Evolutionary conservation across 2,888 invertebrate genomes (phyloP), one percentile per base, ranked within the genome.

Genomic region (Tolmerus cingulatus): DNA sequence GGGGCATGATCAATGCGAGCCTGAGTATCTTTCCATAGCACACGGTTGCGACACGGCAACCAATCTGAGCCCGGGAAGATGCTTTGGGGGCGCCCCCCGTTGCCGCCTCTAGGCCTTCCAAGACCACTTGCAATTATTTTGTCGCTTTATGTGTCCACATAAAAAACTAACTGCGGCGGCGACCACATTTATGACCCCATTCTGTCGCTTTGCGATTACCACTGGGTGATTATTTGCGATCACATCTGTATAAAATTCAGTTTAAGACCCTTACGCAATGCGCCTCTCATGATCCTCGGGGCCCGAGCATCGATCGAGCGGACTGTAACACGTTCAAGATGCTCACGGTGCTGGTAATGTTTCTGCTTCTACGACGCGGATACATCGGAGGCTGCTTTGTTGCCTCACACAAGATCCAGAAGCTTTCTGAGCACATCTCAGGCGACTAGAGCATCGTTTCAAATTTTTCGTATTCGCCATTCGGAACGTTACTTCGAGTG

Each of bases 161-260:
- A 85, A 85, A 85, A 85, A 85, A 85, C 85, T 23, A 37, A 85
- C 85, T 85, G 74, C 74, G 74, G 74, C 74, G 85, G 34, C 66
- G 66, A 66, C 74, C 74, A 74, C 85, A 74, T 85, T 85, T 74
- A 74, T 85, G 85, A 85, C 85, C 85, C 85, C 85, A 85, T 85
- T 85, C 85, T 85, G 85, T 85, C 85, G 19, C 19, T 66, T 43
- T 7, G 74, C 85, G 74, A 85, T 85, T 85, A 74, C 74, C 74
- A 27, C 74, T 85, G 85, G 85, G 74, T 85, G 85, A 85, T 85
- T 85, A 85, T 85, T 85, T 85, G 85, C 85, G 85, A 85, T 85
- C 85, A 34, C 85, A 43, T 85, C 85, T 85, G 85, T 85, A 85
- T 85, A 85, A 85, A 85, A 85, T 85, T 85, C 85, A 85, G 85